These are phyloP conservation scores for Hoplostethus atlanticus DNA, from an alignment of 2,797 vertebrate species.

Conservation along the genomic window DNA sequence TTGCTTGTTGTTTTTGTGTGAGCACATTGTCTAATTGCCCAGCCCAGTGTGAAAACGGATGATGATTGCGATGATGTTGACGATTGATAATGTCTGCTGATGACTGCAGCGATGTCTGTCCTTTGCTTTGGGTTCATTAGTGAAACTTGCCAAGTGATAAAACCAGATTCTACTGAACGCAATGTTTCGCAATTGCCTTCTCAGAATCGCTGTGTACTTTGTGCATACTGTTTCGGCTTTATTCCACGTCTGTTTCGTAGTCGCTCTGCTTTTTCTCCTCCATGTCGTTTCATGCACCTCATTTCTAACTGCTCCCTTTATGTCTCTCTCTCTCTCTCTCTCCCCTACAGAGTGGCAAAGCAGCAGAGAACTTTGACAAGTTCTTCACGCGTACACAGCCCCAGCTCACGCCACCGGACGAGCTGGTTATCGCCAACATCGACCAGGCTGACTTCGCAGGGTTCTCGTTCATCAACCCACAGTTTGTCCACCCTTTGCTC, in stretches of 20 bases:
- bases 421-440: slow-evolving; percentile 96
- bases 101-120: slow-evolving; percentile 4
- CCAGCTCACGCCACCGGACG: slow-evolving; percentile 92
- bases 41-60: neutral
- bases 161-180: neutral
- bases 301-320: neutral
- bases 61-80: neutral
- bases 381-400: slow-evolving; percentile 97
- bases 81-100: slow-evolving; percentile 18
- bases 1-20: slow-evolving; percentile 6
- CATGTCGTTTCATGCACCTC: neutral
- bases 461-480: slow-evolving; percentile 94
- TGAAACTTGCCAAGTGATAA: slow-evolving; percentile 13
- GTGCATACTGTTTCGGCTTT: neutral
- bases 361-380: slow-evolving; percentile 96
- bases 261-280: neutral
- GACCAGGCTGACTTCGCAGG: slow-evolving; percentile 96
- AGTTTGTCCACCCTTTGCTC: slow-evolving; percentile 87
- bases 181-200: neutral
- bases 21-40: slow-evolving; percentile 17
- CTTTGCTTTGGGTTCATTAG: slow-evolving; percentile 29
- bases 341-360: slow-evolving; percentile 90
- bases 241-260: slow-evolving; percentile 1
- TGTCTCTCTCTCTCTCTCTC: slow-evolving; percentile 11
- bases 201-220: slow-evolving; percentile 21